Evolutionary conservation across 2,888 invertebrate species (phyloP), one percentile per base, ranked within the genome.

Genomic region (Hydraecia micacea): DNA sequence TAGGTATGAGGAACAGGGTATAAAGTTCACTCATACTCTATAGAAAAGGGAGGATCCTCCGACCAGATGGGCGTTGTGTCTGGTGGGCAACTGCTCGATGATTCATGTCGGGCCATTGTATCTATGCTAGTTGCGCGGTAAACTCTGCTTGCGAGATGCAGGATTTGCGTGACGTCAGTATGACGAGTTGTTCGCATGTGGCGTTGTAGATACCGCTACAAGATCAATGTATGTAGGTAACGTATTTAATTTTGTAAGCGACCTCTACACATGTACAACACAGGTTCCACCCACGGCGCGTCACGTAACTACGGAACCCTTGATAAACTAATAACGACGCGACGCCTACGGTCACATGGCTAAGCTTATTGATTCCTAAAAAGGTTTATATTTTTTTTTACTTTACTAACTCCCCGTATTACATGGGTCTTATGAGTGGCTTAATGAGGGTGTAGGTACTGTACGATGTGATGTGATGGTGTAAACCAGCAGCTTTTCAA

Each of bases 271-370:
- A 46, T 2, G 28, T 25, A 70, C 1, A 79, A 66, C 55, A 85
- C 39, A 68, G 28, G 73, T 15, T 39, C 55, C 49, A 28, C 62
- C 32, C 21, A 85, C 80, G 55, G 39, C 15, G 4, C 2, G 66
- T 70, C 81, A 86, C 82, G 82, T 86, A 86, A 52, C 81, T 75
- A 58, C 62, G 67, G 76, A 81, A 75, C 82, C 83, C 70, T 82
- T 69, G 55, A 67, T 76, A 67, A 86, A 86, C 86, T 86, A 82
- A 86, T 82, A 67, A 86, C 15, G 83, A 82, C 46, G 62, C 62
- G 65, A 67, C 62, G 76, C 49, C 62, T 42, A 58, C 66, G 28
- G 62, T 60, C 70, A 65, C 39, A 66, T 36, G 39, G 62, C 28
- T 28, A 42, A 66, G 65, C 28, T 42, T 42, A 52, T 85, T 55